Base-by-base conservation (phyloP, 2,888 invertebrate species). In the Temnothorax ravouxi region DNA sequence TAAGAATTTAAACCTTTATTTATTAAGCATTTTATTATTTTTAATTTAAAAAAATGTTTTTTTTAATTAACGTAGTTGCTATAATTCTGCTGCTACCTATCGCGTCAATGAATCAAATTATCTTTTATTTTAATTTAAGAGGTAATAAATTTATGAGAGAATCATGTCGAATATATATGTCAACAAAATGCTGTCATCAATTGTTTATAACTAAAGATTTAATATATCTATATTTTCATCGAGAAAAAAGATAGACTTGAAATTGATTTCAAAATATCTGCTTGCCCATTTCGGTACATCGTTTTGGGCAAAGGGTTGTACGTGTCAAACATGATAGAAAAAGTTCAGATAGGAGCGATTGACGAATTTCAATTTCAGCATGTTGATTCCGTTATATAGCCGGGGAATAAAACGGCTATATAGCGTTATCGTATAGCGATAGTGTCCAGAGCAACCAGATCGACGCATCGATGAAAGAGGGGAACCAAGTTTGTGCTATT, bases 401-500 rank as follows among this genome's bases (percentile, higher is more conserved):
- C 47, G 59, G 56, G 21, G 69, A 79, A 79, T 69, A 59, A 59
- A 79, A 59, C 34, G 41, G 44, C 13, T 34, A 44, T 21, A 34
- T 44, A 34, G 21, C 44, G 52, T 44, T 54, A 25, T 18, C 41
- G 18, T 52, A 56, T 47, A 56, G 3, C 13, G 29, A 54, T 64
- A 44, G 38, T 18, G 66, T 54, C 54, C 44, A 21, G 21, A 59
- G 15, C 34, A 44, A 59, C 11, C 34, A 9, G 61, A 83, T n/a
- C 80, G 84, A 74, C 79, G 81, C 82, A 86, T 89, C 86, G 87
- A 82, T 56, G 86, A 52, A 75, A 86, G 29, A 85, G 72, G 67
- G 77, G 79, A 79, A 82, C 82, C 76, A 75, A 86, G 82, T 91
- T 92, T 88, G 81, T 79, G 79, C 79, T n/a, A n/a, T n/a, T 21